Conservation (phyloP, 2,113 vertebrate genomes). For the Cyanoramphus novaezelandiae region DNA sequence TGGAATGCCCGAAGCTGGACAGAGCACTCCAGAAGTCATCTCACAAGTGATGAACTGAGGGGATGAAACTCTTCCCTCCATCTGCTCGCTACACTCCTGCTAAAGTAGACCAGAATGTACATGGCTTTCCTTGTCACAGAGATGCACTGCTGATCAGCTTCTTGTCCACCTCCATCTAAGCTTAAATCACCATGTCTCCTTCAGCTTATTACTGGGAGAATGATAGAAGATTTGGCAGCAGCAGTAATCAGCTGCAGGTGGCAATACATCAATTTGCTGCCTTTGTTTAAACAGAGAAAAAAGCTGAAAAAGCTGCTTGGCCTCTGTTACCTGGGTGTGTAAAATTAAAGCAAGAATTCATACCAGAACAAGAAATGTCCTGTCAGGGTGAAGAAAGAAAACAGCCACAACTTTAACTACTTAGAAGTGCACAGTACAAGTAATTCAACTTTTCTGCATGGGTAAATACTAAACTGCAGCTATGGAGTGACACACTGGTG, state of each 20-base stretch:
- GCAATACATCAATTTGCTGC: not conserved
- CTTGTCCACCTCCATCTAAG: not conserved
- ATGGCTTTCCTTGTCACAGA: not conserved
- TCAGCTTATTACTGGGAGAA: not conserved
- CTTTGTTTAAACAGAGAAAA: not conserved
- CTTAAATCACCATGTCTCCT: not conserved
- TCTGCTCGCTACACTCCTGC: not conserved
- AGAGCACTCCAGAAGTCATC: not conserved
- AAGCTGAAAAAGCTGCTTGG: not conserved
- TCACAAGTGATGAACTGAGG: not conserved
- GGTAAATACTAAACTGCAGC: not conserved
- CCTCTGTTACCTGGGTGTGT: not conserved
- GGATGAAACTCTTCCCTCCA: not conserved
- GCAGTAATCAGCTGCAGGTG: conserved; percentile 2
- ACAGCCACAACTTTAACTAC: not conserved
- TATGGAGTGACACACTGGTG: not conserved
- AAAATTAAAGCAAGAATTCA: conserved; percentile 3
- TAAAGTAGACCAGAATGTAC: not conserved
- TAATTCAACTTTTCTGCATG: conserved; percentile 1
- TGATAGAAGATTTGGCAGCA: not conserved
- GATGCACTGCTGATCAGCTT: not conserved
- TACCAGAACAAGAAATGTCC: not conserved
- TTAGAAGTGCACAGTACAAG: not conserved
- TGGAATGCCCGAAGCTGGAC: not conserved
- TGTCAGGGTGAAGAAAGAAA: not conserved